These are phyloP conservation scores for Phytoseiulus persimilis DNA, from an alignment of 2,888 invertebrate genomes.

Conservation along the genomic window DNA sequence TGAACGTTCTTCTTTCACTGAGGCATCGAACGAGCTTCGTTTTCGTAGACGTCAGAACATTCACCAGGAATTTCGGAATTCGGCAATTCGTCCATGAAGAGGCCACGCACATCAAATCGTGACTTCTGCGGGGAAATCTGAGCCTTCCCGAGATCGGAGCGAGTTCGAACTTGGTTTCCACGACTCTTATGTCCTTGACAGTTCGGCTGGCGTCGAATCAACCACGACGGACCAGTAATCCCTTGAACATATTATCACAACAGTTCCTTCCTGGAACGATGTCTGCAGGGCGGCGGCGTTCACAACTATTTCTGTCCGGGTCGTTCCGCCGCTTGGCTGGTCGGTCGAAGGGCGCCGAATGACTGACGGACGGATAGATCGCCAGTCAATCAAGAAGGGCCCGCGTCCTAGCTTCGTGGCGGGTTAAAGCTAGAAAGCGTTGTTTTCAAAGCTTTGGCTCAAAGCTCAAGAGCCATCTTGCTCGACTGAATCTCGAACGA, in stretches of 20 bases:
- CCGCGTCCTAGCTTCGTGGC: neutral
- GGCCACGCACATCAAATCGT: too few relatives aligned
- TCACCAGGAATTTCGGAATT: too few relatives aligned
- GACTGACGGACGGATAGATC: neutral
- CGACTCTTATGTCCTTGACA: neutral
- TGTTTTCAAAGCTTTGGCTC: neutral
- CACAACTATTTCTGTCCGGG: neutral
- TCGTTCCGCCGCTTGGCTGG: neutral
- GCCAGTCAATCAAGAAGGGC: neutral
- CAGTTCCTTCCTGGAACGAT: neutral
- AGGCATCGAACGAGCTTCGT: too few relatives aligned
- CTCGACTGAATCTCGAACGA: neutral
- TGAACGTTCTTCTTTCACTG: too few relatives aligned
- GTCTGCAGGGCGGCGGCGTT: neutral
- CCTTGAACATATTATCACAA: neutral
- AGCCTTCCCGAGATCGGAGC: neutral
- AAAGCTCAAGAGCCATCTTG: neutral
- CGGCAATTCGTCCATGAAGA: too few relatives aligned
- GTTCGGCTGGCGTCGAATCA: neutral
- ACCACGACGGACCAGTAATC: neutral
- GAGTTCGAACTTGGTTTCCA: neutral
- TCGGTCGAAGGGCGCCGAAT: neutral
- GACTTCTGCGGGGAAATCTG: too few relatives aligned
- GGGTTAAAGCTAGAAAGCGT: neutral
- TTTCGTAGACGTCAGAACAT: too few relatives aligned